Percentiles rank a stretch among this genome's conserved stretches.
These are phyloP conservation scores for Caenorhabditis sp. DNA, from an alignment of 2,888 invertebrate species.

Conservation along the genomic window DNA sequence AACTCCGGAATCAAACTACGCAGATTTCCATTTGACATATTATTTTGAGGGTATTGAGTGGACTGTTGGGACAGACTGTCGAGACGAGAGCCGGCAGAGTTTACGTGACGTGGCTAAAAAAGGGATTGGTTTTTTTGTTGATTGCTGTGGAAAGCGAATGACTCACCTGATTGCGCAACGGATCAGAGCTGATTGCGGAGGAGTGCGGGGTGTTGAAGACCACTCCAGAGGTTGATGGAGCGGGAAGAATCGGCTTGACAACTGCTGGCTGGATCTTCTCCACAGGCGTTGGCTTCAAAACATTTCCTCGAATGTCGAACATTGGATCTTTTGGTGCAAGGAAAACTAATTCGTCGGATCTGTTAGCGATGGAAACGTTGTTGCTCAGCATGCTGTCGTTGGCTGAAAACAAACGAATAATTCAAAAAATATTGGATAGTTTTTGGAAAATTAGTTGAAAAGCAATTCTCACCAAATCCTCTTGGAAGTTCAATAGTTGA, in stretches of 20 bases:
- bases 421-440: too few species aligned
- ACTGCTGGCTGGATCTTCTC: not conserved
- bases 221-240: slow-evolving; percentile 25
- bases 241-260: slow-evolving; percentile 10
- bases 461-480: slow-evolving; percentile 34
- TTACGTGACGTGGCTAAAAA: slow-evolving; percentile 33
- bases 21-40: slow-evolving; percentile 2
- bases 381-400: slow-evolving; percentile 28
- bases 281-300: slow-evolving; percentile 29
- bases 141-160: too few species aligned
- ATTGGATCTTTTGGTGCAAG: not conserved
- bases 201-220: too few species aligned
- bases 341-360: not conserved
- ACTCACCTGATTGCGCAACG: slow-evolving; percentile 16
- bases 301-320: slow-evolving; percentile 46
- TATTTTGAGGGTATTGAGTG: not conserved
- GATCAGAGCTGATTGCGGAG: not conserved
- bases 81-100: slow-evolving; percentile 30
- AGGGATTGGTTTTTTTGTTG: not conserved
- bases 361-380: not conserved
- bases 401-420: slow-evolving; percentile 22
- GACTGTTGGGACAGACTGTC: slow-evolving; percentile 7
- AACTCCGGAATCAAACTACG: slow-evolving; percentile 38
- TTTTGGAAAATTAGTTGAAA: not conserved
- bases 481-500: slow-evolving; percentile 58